These are phyloP conservation scores for Papilio polytes DNA, from an alignment of 1,140 invertebrate genomes.

Conservation along the genomic window DNA sequence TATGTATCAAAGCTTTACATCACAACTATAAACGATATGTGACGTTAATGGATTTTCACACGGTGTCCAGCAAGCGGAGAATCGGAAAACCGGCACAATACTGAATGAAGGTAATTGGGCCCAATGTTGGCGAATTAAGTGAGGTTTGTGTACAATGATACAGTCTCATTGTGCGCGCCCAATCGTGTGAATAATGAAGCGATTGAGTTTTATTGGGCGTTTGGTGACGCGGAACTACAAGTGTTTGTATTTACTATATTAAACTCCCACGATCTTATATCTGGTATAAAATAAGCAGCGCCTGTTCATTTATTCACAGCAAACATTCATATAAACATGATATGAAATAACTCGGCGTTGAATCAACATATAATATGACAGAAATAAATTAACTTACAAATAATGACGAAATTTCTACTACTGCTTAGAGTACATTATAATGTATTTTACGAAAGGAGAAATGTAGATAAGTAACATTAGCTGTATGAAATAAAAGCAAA, in stretches of 20 bases:
- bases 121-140: slow-evolving; percentile 55
- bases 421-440: no score
- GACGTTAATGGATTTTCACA: slow-evolving; percentile 52
- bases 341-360: background rate
- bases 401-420: no score
- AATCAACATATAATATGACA: no score
- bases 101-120: slow-evolving; percentile 46
- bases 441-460: no score
- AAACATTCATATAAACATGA: background rate
- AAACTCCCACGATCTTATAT: slow-evolving; percentile 15
- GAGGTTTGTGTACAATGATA: slow-evolving; percentile 45
- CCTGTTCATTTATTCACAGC: background rate
- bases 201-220: slow-evolving; percentile 21
- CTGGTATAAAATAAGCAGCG: background rate
- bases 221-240: slow-evolving; percentile 26
- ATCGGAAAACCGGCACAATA: slow-evolving; percentile 43
- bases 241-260: slow-evolving; percentile 22
- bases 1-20: background rate
- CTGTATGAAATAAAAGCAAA: no score
- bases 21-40: background rate
- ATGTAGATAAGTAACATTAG: no score
- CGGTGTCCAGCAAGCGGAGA: slow-evolving; percentile 52
- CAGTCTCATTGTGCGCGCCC: slow-evolving; percentile 46
- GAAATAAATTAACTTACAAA: no score
- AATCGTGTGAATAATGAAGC: slow-evolving; percentile 50